phyloP scores from a whole-genome alignment of 1,140 invertebrate species.

The Bombus difficillimus region DNA sequence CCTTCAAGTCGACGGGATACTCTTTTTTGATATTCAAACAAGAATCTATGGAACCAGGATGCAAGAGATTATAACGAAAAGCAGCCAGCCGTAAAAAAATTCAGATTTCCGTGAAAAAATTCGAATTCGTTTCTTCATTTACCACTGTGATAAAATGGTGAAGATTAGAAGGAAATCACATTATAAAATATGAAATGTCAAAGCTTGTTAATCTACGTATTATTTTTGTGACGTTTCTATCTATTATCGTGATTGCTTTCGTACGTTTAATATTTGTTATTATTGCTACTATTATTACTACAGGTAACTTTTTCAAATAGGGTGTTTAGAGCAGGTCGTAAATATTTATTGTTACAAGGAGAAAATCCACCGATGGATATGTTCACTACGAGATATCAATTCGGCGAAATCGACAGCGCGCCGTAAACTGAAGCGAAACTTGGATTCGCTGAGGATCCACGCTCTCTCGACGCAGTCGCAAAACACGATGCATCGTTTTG shows the following conservation, averaged over 20 bases:
- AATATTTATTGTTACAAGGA: neutral
- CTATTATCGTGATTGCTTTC: too few relatives aligned
- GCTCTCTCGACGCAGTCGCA: constrained; percentile 74
- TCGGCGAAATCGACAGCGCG: constrained; percentile 75
- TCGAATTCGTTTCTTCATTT: neutral
- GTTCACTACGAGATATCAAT: constrained; percentile 53
- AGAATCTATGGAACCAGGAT: neutral
- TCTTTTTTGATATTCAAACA: neutral
- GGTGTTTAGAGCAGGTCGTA: too few relatives aligned
- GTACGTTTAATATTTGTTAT: neutral
- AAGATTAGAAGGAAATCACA: neutral
- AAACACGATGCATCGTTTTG: constrained; percentile 48
- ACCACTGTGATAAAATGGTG: neutral
- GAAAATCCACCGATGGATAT: neutral
- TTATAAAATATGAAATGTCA: neutral
- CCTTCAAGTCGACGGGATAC: neutral
- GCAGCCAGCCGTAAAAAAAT: neutral
- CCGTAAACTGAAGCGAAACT: constrained; percentile 73
- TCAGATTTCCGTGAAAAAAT: neutral
- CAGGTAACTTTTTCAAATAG: too few relatives aligned
- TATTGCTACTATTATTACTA: neutral
- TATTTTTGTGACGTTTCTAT: too few relatives aligned
- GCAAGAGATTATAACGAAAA: neutral
- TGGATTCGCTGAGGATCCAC: constrained; percentile 56
- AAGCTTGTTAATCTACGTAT: too few relatives aligned